phyloP scores from a whole-genome alignment of 2,797 vertebrate genomes.

The Rachycentron canadum region DNA sequence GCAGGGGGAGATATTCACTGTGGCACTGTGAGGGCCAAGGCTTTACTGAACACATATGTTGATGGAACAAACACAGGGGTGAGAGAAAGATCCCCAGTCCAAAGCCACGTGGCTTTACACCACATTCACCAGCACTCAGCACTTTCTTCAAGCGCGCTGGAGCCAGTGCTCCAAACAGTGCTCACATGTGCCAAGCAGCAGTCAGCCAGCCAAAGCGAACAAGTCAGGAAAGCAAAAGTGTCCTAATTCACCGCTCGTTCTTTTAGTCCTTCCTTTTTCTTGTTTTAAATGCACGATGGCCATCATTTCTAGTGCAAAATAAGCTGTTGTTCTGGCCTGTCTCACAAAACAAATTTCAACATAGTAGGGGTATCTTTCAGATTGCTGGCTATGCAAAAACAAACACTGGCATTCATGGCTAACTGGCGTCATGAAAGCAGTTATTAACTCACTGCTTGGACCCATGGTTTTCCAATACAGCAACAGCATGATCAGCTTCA shows the following conservation, averaged over 20 bases:
- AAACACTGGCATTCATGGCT: slow-evolving; percentile 43
- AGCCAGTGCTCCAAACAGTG: slow-evolving; percentile 51
- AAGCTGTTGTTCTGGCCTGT: slow-evolving; percentile 1
- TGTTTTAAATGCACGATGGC: slow-evolving; percentile 11
- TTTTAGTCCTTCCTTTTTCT: slow-evolving; percentile 18
- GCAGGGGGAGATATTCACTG: slow-evolving; percentile 47
- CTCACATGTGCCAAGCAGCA: slow-evolving; percentile 52
- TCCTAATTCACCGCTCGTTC: slow-evolving; percentile 32
- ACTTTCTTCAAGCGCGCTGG: slow-evolving; percentile 65
- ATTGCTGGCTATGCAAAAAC: slow-evolving; percentile 41
- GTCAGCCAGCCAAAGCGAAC: slow-evolving; percentile 53
- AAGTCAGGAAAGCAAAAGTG: slow-evolving; percentile 48
- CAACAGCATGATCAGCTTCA: slow-evolving; percentile 23
- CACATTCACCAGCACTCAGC: slow-evolving; percentile 78
- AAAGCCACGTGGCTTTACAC: slow-evolving; percentile 76
- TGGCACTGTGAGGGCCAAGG: slow-evolving; percentile 56
- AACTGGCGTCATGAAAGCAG: slow-evolving; percentile 44
- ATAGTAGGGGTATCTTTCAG: slow-evolving; percentile 22
- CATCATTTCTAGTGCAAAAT: not conserved
- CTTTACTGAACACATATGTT: slow-evolving; percentile 78
- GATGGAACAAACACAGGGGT: slow-evolving; percentile 74
- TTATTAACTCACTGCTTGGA: slow-evolving; percentile 45
- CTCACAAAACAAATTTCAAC: slow-evolving; percentile 27
- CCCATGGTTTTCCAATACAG: slow-evolving; percentile 40
- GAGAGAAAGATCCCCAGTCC: slow-evolving; percentile 62